Evolutionary conservation across 1,140 invertebrate genomes (phyloP), one percentile per base, ranked within the genome.

Genomic region (Thrips palmi): DNA sequence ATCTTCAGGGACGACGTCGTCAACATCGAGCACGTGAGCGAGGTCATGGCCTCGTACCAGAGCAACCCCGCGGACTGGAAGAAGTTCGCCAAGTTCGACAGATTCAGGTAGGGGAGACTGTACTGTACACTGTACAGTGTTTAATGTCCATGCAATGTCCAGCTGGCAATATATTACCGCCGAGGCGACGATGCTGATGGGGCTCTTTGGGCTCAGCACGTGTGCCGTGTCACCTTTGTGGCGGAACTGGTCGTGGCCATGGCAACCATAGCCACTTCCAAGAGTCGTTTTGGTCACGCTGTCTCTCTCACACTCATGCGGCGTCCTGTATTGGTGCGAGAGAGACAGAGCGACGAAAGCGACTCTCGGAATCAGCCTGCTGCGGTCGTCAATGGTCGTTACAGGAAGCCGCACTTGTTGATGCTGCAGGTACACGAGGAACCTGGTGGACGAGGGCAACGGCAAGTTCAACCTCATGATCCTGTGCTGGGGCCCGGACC

Each of bases 391-490:
- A 12, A 27, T 27, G 24, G 12, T 27, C 12, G 7, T 27, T 27
- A 12, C 24, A 8, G 24, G 12, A 27, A 27, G 24, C 12, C 24
- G 24, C 24, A 27, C 7, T 27, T 27, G 7, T 27, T 27, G 7
- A 27, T 29, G 29, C 28, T 52, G 4, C 52, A 92, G 84, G 45
- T 96, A 97, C 52, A 96, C 91, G 0, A 59, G 91, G 17, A 96
- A 96, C 60, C 60, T 97, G 37, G 85, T 96, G 2, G 87, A 94
- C 52, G 72, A 71, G 44, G 91, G 89, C 7, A 97, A 98, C 57
- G 93, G 88, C 1, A 92, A 87, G 55, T 99, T 94, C 58, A 98
- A 99, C 59, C 63, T 99, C 43, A 91, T 99, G 75, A 67, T 96
- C 15, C 55, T 99, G 0, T 97, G 92, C 57, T 99, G 94, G 94